Base-by-base conservation (phyloP, 2,888 invertebrate genomes). In the Ypsolopha sequella region DNA sequence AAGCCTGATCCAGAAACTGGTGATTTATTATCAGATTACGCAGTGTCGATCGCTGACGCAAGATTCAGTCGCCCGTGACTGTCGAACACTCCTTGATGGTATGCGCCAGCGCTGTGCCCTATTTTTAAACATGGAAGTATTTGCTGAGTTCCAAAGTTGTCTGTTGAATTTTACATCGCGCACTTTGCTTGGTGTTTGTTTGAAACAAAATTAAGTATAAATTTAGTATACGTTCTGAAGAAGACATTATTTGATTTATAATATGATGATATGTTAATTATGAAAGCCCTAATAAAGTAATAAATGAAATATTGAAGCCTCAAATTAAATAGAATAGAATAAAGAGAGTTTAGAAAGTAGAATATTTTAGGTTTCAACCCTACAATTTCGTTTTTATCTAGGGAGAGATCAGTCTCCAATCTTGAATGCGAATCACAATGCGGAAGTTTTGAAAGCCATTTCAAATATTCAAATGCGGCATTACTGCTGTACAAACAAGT, bases 21-120 rank as follows among this genome's bases (percentile, higher is more conserved):
- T 79, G 77, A 80, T 79, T 80, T 80, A 80, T 79, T 62, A 74
- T 60, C 71, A 73, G 76, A 75, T 75, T 69, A 72, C 70, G 64
- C 61, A 63, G 66, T 71, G 72, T 66, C 72, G 71, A 72, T 64
- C 63, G 73, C 71, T 85, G 84, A 85, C 84, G 85, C 82, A 85
- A 85, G 72, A 68, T 56, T 68, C 72, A 74, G 58, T 72, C 66
- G 73, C 56, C 80, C 84, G 68, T 84, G 79, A 80, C 84, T 66
- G 66, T 61, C 63, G 80, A 76, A 76, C 85, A 82, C 85, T 81
- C 79, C 84, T 76, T 66, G 70, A 64, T 73, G 72, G 70, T 61
- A 66, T 64, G 62, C 61, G 53, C 62, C 60, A 54, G 62, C 70
- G 70, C 69, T 61, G 67, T 71, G 77, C 62, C 75, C 79, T 76